Base-by-base conservation (phyloP, 2,888 invertebrate species). In the Pecten maximus region DNA sequence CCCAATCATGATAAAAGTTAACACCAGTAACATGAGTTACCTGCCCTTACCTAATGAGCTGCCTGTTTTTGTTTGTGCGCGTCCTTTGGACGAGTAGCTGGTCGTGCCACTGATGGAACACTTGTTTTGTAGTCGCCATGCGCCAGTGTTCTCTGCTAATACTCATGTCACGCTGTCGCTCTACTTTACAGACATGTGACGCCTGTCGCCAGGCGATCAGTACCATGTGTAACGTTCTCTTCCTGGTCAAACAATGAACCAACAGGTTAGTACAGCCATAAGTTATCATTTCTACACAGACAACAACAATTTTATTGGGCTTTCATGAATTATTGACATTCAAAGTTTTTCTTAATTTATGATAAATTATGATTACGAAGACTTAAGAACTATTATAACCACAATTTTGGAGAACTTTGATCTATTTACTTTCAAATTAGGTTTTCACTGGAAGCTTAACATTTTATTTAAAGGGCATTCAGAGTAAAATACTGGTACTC, bases 61-160 rank as follows among this genome's bases (percentile, higher is more conserved):
- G 93, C 16, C 90, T 91, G 87, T 94, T 89, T 54, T 91, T 92
- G 90, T 94, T 92, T 40, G 91, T 91, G 23, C 90, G 90, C n/a
- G 95, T 94, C 88, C 92, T 91, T 40, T 91, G 92, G 28, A 93
- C 93, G 74, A 93, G 89, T 40, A 94, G 91, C 28, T 90, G 90
- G 39, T 95, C 94, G 19, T 92, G 90, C 95, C 95, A 95, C 23
- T 92, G 91, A 0, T 91, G 88, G 92, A 95, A 95, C 88, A 91
- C 87, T 16, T 91, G 90, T 40, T 92, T 89, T 16, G 94, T 88
- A 15, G 93, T 93, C 19, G 92, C 92, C 10, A 91, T 89, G 4
- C 91, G 89, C 94, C 95, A 95, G 92, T 94, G 94, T 39, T 94
- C 93, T 50, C 88, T 88, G 40, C 95, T 95, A 2, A 92, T 91